phyloP scores from a whole-genome alignment of 2,888 invertebrate species.

The Cephonodes hylas region DNA sequence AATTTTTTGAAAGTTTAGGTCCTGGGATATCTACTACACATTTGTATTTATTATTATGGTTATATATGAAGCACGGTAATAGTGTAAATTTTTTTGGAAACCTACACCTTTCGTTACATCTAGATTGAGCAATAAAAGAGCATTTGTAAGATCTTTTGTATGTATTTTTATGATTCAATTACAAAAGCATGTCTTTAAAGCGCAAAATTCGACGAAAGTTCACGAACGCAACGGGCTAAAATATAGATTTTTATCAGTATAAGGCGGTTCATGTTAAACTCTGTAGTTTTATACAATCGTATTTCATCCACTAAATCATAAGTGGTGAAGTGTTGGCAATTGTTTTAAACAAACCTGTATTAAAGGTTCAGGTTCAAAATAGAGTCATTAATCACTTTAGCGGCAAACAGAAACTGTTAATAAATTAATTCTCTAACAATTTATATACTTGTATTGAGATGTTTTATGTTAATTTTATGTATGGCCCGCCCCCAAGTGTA shows the following conservation, averaged over 20 bases:
- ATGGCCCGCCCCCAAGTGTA: conserved; percentile 55
- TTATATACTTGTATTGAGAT: conserved; percentile 62
- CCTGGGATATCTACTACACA: too few relatives aligned
- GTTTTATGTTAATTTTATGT: conserved; percentile 75
- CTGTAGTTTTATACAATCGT: neutral
- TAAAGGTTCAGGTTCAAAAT: conserved; percentile 31
- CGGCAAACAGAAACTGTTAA: conserved; percentile 51
- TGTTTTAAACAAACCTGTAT: neutral
- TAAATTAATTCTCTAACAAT: conserved; percentile 62
- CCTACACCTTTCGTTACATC: neutral
- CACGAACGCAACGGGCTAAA: neutral
- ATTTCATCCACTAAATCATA: conserved; percentile 20
- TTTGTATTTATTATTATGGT: too few relatives aligned
- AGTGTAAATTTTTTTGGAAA: too few relatives aligned
- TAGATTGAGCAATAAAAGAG: neutral
- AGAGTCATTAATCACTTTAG: conserved; percentile 48
- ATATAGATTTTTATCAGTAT: neutral
- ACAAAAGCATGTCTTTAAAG: neutral
- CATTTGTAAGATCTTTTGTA: neutral
- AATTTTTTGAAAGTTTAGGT: too few relatives aligned
- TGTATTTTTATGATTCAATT: neutral
- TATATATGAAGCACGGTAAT: neutral
- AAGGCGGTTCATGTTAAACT: neutral
- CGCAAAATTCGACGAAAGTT: neutral
- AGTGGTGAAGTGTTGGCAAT: conserved; percentile 18